Evolutionary conservation across 2,113 vertebrate genomes (phyloP), one percentile per base, ranked within the genome.

Genomic region (Geococcyx californianus): DNA sequence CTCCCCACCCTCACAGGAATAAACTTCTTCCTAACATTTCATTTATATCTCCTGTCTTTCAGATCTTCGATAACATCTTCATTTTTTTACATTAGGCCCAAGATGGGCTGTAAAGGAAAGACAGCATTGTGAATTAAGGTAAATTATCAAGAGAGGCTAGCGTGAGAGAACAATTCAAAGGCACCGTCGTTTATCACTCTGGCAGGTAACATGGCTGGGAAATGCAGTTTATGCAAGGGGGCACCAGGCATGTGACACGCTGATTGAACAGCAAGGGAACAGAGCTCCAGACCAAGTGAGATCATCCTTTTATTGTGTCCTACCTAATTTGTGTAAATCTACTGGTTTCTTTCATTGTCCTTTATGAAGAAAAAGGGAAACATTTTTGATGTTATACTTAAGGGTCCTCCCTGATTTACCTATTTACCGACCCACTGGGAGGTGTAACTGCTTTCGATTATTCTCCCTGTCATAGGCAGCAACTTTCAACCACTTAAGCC

Each of bases 211-310:
- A 29, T 44, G 59, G 56, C 49, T 66, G 75, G 63, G 54, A 97
- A 94, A 82, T 9, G 26, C 58, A 36, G 42, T 21, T 82, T 69
- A 93, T 89, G 85, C 42, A 90, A 44, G 67, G 64, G 70, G 79
- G 54, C 51, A 97, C 42, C 54, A 97, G 77, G 94, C 79, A 24
- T 63, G 89, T 96, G 97, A 97, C 94, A 97, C 59, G 62, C 92
- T 95, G 96, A 98, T 98, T 95, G 97, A 98, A 97, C 95, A 91
- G 67, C 49, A 59, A 79, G 83, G 93, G 96, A 97, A 91, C 5
- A 86, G 17, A 93, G 38, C 89, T 92, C 51, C 93, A 93, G 92
- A 93, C 85, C 83, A 51, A 97, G 94, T 80, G 92, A 87, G 60
- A 91, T 96, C 77, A 92, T 89, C 87, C 49, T 83, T 87, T 87